Evolutionary conservation across 1,140 invertebrate genomes (phyloP), one percentile per base, ranked within the genome.

Genomic region (Drosophila fuyamai): DNA sequence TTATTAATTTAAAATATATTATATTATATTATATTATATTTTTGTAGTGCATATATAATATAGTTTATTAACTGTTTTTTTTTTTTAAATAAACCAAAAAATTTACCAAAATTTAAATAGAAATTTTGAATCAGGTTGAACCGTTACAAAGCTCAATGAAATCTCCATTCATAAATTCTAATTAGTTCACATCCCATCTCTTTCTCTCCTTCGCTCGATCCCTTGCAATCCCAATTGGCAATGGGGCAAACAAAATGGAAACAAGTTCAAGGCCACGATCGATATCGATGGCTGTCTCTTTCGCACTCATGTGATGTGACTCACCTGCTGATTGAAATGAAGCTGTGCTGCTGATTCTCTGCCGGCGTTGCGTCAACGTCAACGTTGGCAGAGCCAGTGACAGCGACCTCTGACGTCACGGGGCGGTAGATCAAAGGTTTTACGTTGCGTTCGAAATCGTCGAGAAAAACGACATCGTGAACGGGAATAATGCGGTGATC

Each of bases 341-440:
- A 50, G 56, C 14, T 61, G 55, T 43, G 56, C 40, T 36, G 70
- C n/a, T 51, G 50, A 27, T 35, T 50, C 54, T 43, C 23, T 44
- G 66, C 61, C 27, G 50, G 9, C 18, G 68, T 44, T 12, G 51
- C 38, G 46, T 38, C 27, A 59, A 6, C 55, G 72, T 47, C 40
- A 27, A 13, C 48, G 38, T 13, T 46, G 43, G 36, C 56, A 50
- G 43, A 2, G 47, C 9, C 14, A 57, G 50, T 41, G 29, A 56
- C 54, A 57, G 46, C 56, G 43, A 67, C 54, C 53, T 78, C 50
- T 65, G 81, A 53, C 41, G 67, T 62, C 54, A 92, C 85, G 0
- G 88, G 90, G 14, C 91, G 76, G 54, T 92, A 92, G 48, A 90
- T 92, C 48, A 92, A 65, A 43, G 91, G 91, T 48, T 72, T 89